Evolutionary conservation across 2,797 vertebrate genomes (phyloP).

Genomic region (Enteromius trimaculatus): DNA sequence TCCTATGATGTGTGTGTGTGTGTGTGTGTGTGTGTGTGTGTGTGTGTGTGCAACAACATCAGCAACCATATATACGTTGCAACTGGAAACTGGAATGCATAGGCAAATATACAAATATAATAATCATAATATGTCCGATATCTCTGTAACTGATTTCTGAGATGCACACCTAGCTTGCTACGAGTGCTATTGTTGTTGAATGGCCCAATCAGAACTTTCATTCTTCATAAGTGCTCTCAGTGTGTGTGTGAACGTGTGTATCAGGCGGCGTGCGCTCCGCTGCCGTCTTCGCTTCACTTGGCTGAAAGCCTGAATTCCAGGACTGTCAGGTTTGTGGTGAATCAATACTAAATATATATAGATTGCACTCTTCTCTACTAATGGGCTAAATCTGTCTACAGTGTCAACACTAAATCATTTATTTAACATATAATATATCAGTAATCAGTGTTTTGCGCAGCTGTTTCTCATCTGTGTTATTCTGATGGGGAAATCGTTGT

Average conservation of each 20-base stretch:
- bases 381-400: neutral
- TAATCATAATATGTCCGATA: too few relatives aligned
- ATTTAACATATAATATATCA: neutral
- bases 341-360: neutral
- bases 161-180: neutral
- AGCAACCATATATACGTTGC: too few relatives aligned
- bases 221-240: neutral
- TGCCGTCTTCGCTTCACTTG: neutral
- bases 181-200: neutral
- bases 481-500: neutral
- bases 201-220: neutral
- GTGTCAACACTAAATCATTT: conserved; percentile 2
- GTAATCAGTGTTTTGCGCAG: neutral
- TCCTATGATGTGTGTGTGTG: too few relatives aligned
- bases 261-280: neutral
- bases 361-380: neutral
- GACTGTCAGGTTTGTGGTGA: neutral
- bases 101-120: too few relatives aligned
- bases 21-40: too few relatives aligned
- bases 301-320: conserved; percentile 8
- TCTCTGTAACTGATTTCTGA: neutral
- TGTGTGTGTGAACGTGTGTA: neutral
- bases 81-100: too few relatives aligned
- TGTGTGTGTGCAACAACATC: too few relatives aligned
- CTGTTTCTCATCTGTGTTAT: neutral